Evolutionary conservation across 2,888 invertebrate species (phyloP).

Genomic region (Plemyria rubiginata): DNA sequence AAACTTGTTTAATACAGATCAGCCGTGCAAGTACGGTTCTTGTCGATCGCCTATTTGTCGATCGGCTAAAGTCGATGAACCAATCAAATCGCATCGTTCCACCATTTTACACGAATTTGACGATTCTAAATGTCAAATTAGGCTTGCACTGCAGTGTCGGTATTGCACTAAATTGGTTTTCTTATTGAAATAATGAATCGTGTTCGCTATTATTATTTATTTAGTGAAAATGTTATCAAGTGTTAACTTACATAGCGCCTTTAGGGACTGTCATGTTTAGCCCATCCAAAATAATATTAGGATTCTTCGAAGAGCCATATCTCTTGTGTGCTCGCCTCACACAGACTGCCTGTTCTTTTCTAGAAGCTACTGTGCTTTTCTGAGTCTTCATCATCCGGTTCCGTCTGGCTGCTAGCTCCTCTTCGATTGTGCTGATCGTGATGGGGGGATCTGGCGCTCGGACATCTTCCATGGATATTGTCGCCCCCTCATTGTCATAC

Average conservation of each 20-base stretch:
- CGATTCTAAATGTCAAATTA: too few relatives aligned
- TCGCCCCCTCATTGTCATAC: conserved; percentile 80
- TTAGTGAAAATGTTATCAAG: too few relatives aligned
- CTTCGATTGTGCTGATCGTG: conserved; percentile 66
- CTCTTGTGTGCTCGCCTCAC: conserved; percentile 93
- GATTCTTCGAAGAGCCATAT: conserved; percentile 92
- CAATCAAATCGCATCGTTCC: too few relatives aligned
- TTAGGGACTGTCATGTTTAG: conserved; percentile 97
- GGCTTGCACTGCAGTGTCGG: too few relatives aligned
- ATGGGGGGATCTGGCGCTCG: conserved; percentile 56
- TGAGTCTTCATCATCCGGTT: conserved; percentile 82
- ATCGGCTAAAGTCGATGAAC: too few relatives aligned
- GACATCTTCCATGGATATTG: conserved; percentile 79
- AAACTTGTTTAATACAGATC: too few relatives aligned
- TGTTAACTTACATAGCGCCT: conserved; percentile 88
- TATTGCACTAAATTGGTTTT: too few relatives aligned
- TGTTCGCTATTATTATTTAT: too few relatives aligned
- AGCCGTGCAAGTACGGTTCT: too few relatives aligned
- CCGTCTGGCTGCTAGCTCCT: conserved; percentile 64
- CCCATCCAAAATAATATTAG: conserved; percentile 93
- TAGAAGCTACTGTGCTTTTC: conserved; percentile 88
- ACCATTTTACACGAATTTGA: too few relatives aligned
- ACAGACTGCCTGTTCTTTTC: conserved; percentile 93
- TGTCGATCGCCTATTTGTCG: too few relatives aligned
- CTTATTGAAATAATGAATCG: too few relatives aligned